Evolutionary conservation across 2,797 vertebrate species (phyloP).

Genomic region (Chelidonichthys spinosus): DNA sequence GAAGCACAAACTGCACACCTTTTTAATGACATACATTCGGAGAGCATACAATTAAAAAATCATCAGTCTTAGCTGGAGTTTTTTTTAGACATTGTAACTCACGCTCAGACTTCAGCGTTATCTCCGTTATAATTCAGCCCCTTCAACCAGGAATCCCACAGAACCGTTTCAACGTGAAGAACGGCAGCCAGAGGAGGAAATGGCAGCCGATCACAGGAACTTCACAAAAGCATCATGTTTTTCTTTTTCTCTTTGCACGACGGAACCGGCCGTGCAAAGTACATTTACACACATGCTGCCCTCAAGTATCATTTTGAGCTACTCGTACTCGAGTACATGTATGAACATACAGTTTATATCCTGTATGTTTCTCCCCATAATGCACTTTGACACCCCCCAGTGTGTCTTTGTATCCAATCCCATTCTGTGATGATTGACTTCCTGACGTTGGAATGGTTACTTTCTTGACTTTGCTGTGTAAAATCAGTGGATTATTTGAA

Average conservation of each 20-base stretch:
- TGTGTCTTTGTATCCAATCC: neutral
- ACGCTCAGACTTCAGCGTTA: constrained; percentile 23
- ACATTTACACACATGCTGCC: neutral
- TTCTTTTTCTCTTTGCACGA: constrained; percentile 1
- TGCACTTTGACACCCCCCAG: neutral
- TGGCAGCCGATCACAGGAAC: constrained; percentile 47
- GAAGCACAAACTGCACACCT: constrained; percentile 32
- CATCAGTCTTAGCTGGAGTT: constrained; percentile 1
- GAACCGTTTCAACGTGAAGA: constrained; percentile 27
- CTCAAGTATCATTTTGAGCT: neutral
- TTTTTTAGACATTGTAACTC: constrained; percentile 32
- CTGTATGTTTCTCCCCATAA: neutral
- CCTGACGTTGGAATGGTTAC: constrained; percentile 3
- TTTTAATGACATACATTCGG: constrained; percentile 11
- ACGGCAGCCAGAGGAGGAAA: constrained; percentile 26
- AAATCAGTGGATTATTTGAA: neutral
- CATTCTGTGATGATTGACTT: neutral
- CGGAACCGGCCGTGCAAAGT: neutral
- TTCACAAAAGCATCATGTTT: constrained; percentile 28
- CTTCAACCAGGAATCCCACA: constrained; percentile 40
- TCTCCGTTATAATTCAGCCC: constrained; percentile 52
- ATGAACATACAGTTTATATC: neutral
- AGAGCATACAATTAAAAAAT: constrained; percentile 4
- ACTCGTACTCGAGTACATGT: neutral
- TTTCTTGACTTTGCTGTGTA: neutral